These are phyloP conservation scores for Pyxicephalus adspersus DNA, from an alignment of 2,113 vertebrate species.

Conservation along the genomic window DNA sequence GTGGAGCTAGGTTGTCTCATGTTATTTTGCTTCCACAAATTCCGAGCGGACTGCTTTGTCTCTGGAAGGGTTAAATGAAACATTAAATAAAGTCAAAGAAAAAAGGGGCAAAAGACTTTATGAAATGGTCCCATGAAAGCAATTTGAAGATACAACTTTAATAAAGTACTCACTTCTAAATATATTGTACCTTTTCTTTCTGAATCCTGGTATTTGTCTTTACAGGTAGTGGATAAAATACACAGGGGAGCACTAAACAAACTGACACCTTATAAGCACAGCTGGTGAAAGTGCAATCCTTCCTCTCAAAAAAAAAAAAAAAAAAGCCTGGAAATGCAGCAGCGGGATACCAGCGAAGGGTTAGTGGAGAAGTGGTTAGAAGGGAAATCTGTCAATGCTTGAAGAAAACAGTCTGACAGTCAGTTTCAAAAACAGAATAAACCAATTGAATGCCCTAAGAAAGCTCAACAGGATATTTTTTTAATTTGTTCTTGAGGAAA, in stretches of 20 bases:
- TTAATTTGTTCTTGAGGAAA: slow-evolving; percentile 51
- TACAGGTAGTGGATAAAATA: slow-evolving; percentile 53
- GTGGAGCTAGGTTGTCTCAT: background rate
- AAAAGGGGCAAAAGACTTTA: slow-evolving; percentile 63
- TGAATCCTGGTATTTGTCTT: slow-evolving; percentile 53
- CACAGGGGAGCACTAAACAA: slow-evolving; percentile 55
- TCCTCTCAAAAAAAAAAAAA: slow-evolving; percentile 14
- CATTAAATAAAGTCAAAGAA: slow-evolving; percentile 76
- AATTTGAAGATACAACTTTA: slow-evolving; percentile 43
- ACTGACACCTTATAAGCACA: slow-evolving; percentile 49
- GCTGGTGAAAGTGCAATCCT: slow-evolving; percentile 56
- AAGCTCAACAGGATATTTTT: slow-evolving; percentile 51
- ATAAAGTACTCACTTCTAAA: slow-evolving; percentile 44
- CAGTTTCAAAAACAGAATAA: slow-evolving; percentile 55
- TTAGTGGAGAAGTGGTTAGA: slow-evolving; percentile 53
- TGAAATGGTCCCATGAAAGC: slow-evolving; percentile 40
- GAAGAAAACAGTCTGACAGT: slow-evolving; percentile 56
- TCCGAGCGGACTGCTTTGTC: background rate
- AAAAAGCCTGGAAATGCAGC: slow-evolving; percentile 47
- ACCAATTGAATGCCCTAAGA: slow-evolving; percentile 52
- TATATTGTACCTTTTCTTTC: slow-evolving; percentile 47
- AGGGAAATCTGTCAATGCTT: slow-evolving; percentile 55
- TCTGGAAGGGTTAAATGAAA: slow-evolving; percentile 60
- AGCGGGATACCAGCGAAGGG: slow-evolving; percentile 46
- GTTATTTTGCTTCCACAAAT: background rate